Evolutionary conservation across 2,888 invertebrate species (phyloP).

Genomic region (Plagiodera versicolora): DNA sequence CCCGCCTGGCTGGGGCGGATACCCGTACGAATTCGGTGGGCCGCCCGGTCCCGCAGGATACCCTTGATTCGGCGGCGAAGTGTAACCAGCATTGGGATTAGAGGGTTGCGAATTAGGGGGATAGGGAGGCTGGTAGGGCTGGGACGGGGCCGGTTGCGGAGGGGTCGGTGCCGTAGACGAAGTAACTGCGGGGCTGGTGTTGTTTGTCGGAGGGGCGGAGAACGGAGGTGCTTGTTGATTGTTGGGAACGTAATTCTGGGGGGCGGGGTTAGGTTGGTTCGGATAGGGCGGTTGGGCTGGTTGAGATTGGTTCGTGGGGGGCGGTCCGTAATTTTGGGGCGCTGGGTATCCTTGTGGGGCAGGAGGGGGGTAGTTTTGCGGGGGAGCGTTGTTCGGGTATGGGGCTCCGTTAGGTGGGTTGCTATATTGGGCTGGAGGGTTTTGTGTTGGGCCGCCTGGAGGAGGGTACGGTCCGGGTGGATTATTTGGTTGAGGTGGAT

Average conservation of each 20-base stretch:
- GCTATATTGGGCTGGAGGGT: conserved; percentile 46
- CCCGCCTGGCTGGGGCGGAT: conserved; percentile 63
- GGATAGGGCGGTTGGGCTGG: conserved; percentile 19
- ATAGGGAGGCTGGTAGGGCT: conserved; percentile 63
- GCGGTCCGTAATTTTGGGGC: conserved; percentile 59
- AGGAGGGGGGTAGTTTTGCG: conserved; percentile 49
- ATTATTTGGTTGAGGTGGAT: conserved; percentile 43
- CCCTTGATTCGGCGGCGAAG: conserved; percentile 32
- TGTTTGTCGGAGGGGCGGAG: conserved; percentile 56
- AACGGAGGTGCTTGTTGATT: conserved; percentile 66
- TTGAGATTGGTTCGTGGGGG: conserved; percentile 49
- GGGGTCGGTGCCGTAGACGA: conserved; percentile 53
- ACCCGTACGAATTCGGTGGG: conserved; percentile 52
- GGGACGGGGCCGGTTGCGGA: conserved; percentile 40
- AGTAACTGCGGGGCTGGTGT: conserved; percentile 57
- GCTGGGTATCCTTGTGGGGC: conserved; percentile 58
- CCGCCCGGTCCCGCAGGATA: conserved; percentile 42
- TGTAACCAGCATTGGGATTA: conserved; percentile 52
- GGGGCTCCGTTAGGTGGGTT: conserved; percentile 49
- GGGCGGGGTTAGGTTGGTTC: conserved; percentile 33
- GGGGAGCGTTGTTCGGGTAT: conserved; percentile 45
- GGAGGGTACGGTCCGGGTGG: conserved; percentile 52
- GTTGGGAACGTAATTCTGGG: conserved; percentile 51
- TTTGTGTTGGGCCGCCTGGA: conserved; percentile 47
- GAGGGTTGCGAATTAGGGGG: conserved; percentile 54